A percentile compares a stretch with the other conserved stretches of the same genome.
Conservation (phyloP, 1,140 invertebrate species). For the Drosophila bipectinata region DNA sequence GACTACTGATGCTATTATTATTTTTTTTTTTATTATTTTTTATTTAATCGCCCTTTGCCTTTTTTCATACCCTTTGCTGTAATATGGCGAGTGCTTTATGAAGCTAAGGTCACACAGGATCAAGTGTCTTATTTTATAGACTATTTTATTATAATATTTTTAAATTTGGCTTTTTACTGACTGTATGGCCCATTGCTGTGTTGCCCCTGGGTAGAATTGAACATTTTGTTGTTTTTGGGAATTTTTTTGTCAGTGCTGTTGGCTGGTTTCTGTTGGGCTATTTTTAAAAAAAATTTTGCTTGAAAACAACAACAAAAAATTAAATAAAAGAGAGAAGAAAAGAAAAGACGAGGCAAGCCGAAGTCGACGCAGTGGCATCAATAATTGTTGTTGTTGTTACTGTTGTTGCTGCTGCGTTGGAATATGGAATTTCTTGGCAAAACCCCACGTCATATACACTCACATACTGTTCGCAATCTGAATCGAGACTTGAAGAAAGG, state of each 20-base stretch:
- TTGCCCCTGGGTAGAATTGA: constrained; percentile 30
- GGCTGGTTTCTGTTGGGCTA: constrained; percentile 52
- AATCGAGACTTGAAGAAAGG: constrained; percentile 47
- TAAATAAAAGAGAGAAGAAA: constrained; percentile 39
- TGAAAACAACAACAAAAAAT: constrained; percentile 61
- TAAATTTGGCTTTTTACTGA: constrained; percentile 6
- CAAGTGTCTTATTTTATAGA: background rate
- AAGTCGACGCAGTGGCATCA: constrained; percentile 59
- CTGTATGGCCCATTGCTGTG: constrained; percentile 18
- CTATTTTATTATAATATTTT: too few relatives aligned
- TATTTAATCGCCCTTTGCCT: constrained; percentile 10
- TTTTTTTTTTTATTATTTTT: constrained; percentile 20
- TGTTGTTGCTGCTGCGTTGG: constrained; percentile 53
- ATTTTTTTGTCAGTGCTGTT: constrained; percentile 37
- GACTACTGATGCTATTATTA: background rate
- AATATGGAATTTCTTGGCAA: constrained; percentile 72
- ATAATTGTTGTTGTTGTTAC: constrained; percentile 46
- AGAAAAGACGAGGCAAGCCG: constrained; percentile 51
- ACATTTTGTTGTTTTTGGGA: constrained; percentile 34
- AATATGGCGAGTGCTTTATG: constrained; percentile 15
- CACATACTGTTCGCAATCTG: constrained; percentile 3
- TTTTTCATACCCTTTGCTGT: constrained; percentile 27
- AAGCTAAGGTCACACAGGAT: background rate
- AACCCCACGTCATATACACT: constrained; percentile 35
- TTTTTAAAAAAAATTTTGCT: constrained; percentile 72